A percentile compares a stretch with the other conserved stretches of the same genome.
phyloP scores from a whole-genome alignment of 2,888 invertebrate genomes.

The Pammene aurita region DNA sequence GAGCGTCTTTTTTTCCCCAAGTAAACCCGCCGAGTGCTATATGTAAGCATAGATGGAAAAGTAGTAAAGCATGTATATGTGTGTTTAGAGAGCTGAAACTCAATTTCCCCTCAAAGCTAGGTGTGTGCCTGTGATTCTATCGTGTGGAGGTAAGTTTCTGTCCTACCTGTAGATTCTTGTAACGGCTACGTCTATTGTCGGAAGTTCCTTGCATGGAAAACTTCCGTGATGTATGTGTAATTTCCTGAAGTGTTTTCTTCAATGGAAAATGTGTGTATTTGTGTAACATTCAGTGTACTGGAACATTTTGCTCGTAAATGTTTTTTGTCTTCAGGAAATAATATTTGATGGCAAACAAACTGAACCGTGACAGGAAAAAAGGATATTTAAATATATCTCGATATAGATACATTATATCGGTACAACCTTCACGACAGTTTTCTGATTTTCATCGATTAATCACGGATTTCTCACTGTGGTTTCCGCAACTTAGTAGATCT shows the following conservation, averaged over 20 bases:
- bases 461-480: too few species aligned
- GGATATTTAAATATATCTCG: neutral
- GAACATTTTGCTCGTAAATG: slow-evolving; percentile 12
- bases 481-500: too few species aligned
- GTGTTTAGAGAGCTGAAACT: slow-evolving; percentile 69
- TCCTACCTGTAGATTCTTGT: slow-evolving; percentile 62
- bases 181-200: slow-evolving; percentile 47
- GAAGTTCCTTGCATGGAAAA: slow-evolving; percentile 54
- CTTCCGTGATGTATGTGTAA: slow-evolving; percentile 25
- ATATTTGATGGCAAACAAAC: neutral
- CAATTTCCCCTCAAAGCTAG: slow-evolving; percentile 61
- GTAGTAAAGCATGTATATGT: slow-evolving; percentile 75
- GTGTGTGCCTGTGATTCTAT: slow-evolving; percentile 64
- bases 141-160: slow-evolving; percentile 68
- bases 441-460: too few species aligned
- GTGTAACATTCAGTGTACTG: slow-evolving; percentile 18
- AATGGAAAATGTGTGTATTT: slow-evolving; percentile 24
- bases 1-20: slow-evolving; percentile 56
- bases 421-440: neutral
- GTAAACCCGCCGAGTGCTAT: slow-evolving; percentile 69
- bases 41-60: slow-evolving; percentile 74
- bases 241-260: slow-evolving; percentile 21
- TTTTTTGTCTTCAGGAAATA: neutral
- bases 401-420: too few species aligned
- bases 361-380: neutral